These are phyloP conservation scores for Anguilla anguilla DNA, from an alignment of 2,797 vertebrate species.

Conservation along the genomic window DNA sequence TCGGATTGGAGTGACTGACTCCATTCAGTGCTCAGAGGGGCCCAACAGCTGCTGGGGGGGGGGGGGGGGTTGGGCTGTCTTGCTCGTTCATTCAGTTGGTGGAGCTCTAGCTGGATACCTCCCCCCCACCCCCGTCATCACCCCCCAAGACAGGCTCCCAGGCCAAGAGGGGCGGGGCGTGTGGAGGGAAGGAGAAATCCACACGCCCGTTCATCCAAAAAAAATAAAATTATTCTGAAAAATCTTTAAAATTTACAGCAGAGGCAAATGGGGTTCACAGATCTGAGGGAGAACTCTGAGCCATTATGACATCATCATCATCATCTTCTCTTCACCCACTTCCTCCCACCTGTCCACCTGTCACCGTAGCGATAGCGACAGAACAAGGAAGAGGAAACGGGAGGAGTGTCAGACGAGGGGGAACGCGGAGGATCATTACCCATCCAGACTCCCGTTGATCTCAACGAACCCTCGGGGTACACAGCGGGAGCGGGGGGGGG, in stretches of 20 bases:
- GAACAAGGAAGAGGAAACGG: neutral
- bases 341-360: neutral
- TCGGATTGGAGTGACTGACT: neutral
- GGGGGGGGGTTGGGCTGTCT: no score
- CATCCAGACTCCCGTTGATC: neutral
- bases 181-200: neutral
- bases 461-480: neutral
- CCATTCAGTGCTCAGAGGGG: neutral
- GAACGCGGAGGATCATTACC: neutral
- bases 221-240: neutral
- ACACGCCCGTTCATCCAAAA: neutral
- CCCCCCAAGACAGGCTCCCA: neutral
- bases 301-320: neutral
- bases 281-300: neutral
- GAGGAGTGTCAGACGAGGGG: neutral
- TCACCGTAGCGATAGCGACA: neutral
- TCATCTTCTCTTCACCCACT: no score
- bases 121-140: neutral
- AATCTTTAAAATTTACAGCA: neutral
- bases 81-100: neutral
- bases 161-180: neutral
- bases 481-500: neutral
- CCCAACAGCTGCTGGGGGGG: neutral
- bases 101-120: neutral
- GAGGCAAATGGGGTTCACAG: neutral